phyloP scores from a whole-genome alignment of 2,113 vertebrate species.

The Mohoua ochrocephala region DNA sequence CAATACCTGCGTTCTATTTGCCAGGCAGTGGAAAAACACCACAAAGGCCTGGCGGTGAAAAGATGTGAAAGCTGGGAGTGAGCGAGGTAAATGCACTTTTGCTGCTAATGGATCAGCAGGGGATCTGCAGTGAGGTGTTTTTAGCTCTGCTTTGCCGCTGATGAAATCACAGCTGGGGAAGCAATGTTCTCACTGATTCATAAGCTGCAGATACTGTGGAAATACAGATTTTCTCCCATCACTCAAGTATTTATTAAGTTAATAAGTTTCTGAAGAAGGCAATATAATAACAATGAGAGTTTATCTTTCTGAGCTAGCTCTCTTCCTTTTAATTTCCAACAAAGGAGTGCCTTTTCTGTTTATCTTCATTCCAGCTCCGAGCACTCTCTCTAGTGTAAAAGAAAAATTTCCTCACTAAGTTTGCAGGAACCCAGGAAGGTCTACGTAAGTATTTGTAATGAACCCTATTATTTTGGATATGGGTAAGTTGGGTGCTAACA shows the following conservation, averaged over 20 bases:
- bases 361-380: neutral
- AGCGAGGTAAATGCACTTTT: neutral
- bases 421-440: neutral
- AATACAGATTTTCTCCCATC: neutral
- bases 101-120: neutral
- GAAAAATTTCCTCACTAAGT: neutral
- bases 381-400: neutral
- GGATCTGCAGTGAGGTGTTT: neutral
- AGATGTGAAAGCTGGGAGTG: neutral
- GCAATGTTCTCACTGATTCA: neutral
- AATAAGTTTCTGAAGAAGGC: neutral
- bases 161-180: conserved; percentile 5
- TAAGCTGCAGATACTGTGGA: neutral
- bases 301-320: neutral
- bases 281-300: neutral
- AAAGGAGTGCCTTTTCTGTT: neutral
- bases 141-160: neutral
- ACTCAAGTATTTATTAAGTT: neutral
- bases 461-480: neutral
- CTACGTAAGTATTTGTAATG: neutral
- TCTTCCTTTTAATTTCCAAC: neutral
- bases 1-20: neutral
- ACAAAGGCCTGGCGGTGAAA: neutral
- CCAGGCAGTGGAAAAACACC: neutral
- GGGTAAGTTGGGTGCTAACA: neutral